Evolutionary conservation across 1,140 invertebrate genomes (phyloP).

Genomic region (Ceratosolen fusciceps): DNA sequence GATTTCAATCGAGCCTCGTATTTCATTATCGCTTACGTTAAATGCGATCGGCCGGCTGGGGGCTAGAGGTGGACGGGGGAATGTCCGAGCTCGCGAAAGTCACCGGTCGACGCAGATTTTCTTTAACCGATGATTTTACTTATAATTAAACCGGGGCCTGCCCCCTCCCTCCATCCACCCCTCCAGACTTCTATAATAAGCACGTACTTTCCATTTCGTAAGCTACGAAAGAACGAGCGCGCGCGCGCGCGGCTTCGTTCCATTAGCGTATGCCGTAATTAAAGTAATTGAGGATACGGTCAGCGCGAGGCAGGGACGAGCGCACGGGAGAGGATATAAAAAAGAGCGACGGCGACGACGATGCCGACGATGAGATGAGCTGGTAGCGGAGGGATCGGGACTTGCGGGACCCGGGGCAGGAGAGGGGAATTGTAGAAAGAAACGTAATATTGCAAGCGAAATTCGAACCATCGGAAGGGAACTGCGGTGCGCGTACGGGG

Average conservation of each 20-base stretch:
- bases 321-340: neutral
- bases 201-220: neutral
- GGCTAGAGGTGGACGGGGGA: too few relatives aligned
- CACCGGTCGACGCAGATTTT: neutral
- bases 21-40: too few relatives aligned
- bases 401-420: neutral
- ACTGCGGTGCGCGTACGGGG: neutral
- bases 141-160: slow-evolving; percentile 2
- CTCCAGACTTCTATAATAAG: too few relatives aligned
- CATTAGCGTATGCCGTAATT: neutral
- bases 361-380: neutral
- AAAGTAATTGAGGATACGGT: neutral
- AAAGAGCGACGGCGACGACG: neutral
- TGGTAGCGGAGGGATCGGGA: neutral
- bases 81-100: too few relatives aligned
- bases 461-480: neutral
- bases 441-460: neutral
- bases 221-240: too few relatives aligned
- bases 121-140: neutral
- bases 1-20: too few relatives aligned
- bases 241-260: neutral
- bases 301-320: neutral
- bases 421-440: neutral
- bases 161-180: too few relatives aligned
- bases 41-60: too few relatives aligned